These are phyloP conservation scores for Nyleta sp. DNA, from an alignment of 2,888 invertebrate species.

Conservation along the genomic window DNA sequence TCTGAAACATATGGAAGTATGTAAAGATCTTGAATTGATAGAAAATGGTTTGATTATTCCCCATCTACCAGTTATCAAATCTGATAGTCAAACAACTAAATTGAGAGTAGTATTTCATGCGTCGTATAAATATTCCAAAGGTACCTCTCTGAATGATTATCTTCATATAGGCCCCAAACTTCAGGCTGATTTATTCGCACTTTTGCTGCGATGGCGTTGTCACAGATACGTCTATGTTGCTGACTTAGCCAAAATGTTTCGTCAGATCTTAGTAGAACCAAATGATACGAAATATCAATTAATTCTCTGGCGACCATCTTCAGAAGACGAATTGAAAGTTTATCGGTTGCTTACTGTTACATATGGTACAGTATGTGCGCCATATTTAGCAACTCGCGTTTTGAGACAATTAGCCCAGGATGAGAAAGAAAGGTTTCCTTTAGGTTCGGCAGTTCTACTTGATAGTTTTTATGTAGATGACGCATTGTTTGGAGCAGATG, in stretches of 20 bases:
- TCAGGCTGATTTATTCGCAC: not conserved
- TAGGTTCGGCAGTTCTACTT: too few species aligned
- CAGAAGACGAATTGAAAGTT: too few species aligned
- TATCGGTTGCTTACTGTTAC: not conserved
- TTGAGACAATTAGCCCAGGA: not conserved
- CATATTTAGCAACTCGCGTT: conserved; percentile 1
- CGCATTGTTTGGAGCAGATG: conserved; percentile 6
- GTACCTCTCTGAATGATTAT: not conserved
- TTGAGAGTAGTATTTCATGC: not conserved
- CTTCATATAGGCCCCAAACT: conserved; percentile 13
- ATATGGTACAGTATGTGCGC: conserved; percentile 6
- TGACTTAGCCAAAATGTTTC: conserved; percentile 16
- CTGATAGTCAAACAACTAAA: conserved; percentile 7
- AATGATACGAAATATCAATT: not conserved
- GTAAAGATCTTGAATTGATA: not conserved
- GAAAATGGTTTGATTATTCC: not conserved
- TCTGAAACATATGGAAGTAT: not conserved
- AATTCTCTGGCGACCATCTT: conserved; percentile 8
- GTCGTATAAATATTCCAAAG: not conserved
- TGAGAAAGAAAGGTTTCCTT: too few species aligned
- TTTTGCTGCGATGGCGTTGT: not conserved
- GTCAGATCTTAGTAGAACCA: not conserved
- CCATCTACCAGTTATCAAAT: not conserved
- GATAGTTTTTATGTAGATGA: conserved; percentile 17
- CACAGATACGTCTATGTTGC: not conserved